phyloP scores from a whole-genome alignment of 2,888 invertebrate species.

The Heptascelio sp. region DNA sequence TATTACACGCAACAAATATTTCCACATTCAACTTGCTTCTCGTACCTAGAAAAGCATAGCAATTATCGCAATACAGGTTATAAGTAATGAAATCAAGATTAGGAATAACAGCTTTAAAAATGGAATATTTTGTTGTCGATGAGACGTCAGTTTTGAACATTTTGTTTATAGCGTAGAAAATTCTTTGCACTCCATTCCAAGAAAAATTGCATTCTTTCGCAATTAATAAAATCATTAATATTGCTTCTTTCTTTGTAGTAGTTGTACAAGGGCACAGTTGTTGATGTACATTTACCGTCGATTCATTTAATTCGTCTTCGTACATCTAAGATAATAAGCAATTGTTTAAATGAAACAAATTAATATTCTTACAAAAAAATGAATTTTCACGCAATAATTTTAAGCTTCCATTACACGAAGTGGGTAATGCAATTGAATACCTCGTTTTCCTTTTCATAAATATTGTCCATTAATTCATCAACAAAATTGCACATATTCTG shows the following conservation, averaged over 20 bases:
- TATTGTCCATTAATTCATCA: too few species aligned
- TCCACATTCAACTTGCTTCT: too few species aligned
- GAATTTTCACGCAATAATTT: too few species aligned
- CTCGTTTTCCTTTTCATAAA: too few species aligned
- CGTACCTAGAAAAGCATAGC: background rate
- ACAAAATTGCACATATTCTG: too few species aligned
- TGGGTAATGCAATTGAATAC: too few species aligned
- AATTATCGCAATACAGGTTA: background rate
- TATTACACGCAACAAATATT: background rate
- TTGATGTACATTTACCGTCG: too few species aligned
- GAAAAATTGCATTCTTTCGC: background rate
- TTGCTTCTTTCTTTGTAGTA: background rate
- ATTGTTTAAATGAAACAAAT: too few species aligned
- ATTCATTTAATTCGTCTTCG: background rate
- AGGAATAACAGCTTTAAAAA: background rate
- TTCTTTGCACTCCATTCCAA: background rate
- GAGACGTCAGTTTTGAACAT: background rate
- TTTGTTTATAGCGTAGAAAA: background rate
- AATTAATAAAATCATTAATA: background rate
- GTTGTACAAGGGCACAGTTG: background rate
- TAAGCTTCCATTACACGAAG: too few species aligned
- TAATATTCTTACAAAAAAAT: too few species aligned
- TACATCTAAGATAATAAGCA: too few species aligned
- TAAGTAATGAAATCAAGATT: background rate
- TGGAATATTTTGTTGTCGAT: background rate